Conservation (phyloP, 2,888 invertebrate genomes). For the Cactoblastis cactorum region DNA sequence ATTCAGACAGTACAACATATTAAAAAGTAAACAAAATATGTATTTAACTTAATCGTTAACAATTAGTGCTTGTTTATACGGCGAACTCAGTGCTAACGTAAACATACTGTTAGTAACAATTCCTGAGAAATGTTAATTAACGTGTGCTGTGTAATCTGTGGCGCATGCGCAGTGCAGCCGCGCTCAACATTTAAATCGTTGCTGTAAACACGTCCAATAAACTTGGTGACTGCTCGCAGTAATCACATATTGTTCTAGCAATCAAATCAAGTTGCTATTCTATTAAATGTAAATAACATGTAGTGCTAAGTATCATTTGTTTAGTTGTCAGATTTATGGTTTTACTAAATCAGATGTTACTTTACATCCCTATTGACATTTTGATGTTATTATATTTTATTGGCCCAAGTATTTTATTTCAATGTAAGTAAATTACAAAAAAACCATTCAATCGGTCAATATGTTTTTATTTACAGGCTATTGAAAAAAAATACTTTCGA, state of each 20-base stretch:
- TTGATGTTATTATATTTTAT: too few relatives aligned
- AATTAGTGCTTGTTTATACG: conserved; percentile 9
- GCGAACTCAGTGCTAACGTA: conserved; percentile 5
- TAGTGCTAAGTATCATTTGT: background rate
- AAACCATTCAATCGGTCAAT: too few relatives aligned
- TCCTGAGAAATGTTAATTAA: conserved; percentile 31
- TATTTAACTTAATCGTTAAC: conserved; percentile 15
- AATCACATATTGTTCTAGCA: background rate
- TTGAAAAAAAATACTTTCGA: too few relatives aligned
- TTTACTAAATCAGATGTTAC: background rate
- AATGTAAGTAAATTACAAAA: too few relatives aligned
- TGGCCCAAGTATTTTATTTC: too few relatives aligned
- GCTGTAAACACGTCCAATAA: conserved; percentile 41
- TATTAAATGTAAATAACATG: background rate
- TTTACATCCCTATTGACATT: too few relatives aligned
- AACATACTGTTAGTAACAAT: conserved; percentile 20
- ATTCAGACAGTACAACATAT: background rate
- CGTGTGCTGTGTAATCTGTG: conserved; percentile 8
- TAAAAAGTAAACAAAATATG: background rate
- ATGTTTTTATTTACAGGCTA: too few relatives aligned
- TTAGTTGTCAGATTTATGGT: background rate
- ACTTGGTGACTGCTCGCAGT: conserved; percentile 29
- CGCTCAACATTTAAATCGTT: conserved; percentile 12
- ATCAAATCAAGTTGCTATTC: background rate
- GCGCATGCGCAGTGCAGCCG: conserved; percentile 1